Conservation (phyloP, 1,140 invertebrate species). For the Pachypeltis micranthus region DNA sequence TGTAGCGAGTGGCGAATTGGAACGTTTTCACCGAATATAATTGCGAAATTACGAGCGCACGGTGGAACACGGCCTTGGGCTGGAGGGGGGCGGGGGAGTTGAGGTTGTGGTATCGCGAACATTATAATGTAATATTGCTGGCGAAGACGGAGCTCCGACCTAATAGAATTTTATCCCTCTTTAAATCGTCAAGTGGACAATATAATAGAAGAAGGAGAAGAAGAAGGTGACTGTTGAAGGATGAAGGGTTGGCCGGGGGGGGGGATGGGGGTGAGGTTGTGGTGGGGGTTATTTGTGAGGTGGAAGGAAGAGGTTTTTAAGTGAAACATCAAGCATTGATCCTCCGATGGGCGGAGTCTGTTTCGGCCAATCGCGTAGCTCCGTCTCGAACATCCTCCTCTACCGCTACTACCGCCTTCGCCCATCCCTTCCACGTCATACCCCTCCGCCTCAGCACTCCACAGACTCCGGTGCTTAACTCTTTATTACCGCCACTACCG, state of each 20-base stretch:
- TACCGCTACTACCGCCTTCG: slow-evolving; percentile 11
- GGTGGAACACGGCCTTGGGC: background rate
- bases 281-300: background rate
- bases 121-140: background rate
- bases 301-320: slow-evolving; percentile 5
- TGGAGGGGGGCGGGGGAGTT: background rate
- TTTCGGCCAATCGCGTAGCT: slow-evolving; percentile 2
- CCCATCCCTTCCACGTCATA: slow-evolving; percentile 2
- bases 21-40: background rate
- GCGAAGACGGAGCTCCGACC: slow-evolving; percentile 3
- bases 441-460: too few relatives aligned
- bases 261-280: too few relatives aligned
- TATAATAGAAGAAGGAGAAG: too few relatives aligned
- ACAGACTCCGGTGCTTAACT: too few relatives aligned
- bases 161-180: slow-evolving; percentile 20
- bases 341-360: slow-evolving; percentile 18
- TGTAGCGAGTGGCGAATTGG: background rate
- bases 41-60: background rate
- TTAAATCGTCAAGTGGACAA: slow-evolving; percentile 17
- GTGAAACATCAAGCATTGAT: slow-evolving; percentile 22
- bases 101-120: background rate
- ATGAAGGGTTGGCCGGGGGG: too few relatives aligned
- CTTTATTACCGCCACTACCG: slow-evolving; percentile 20
- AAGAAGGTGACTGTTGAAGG: too few relatives aligned
- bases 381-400: background rate